Conservation (phyloP, 2,888 invertebrate genomes). For the Papilio gigon region DNA sequence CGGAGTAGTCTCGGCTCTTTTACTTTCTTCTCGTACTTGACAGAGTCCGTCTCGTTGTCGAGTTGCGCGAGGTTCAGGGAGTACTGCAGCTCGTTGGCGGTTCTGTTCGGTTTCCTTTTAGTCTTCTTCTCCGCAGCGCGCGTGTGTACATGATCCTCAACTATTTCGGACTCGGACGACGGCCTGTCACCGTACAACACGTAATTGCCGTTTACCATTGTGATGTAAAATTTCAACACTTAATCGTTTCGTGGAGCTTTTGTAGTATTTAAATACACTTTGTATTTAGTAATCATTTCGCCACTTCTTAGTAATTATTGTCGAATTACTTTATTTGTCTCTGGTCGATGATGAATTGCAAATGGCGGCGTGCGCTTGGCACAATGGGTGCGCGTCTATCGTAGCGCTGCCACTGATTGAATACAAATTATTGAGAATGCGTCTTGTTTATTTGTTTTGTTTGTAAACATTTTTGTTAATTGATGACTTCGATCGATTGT, state of each 20-base stretch:
- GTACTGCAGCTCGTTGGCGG: slow-evolving; percentile 69
- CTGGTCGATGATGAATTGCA: slow-evolving; percentile 25
- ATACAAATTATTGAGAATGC: slow-evolving; percentile 54
- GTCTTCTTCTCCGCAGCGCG: slow-evolving; percentile 67
- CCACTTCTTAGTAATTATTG: slow-evolving; percentile 38
- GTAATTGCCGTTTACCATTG: slow-evolving; percentile 80
- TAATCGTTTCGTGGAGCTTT: slow-evolving; percentile 42
- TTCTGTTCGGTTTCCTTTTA: slow-evolving; percentile 65
- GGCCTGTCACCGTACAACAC: slow-evolving; percentile 74
- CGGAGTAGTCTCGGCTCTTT: slow-evolving; percentile 73
- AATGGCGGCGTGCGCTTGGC: neutral
- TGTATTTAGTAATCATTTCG: slow-evolving; percentile 55
- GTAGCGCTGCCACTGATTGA: slow-evolving; percentile 53
- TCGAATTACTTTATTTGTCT: slow-evolving; percentile 25
- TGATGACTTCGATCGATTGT: slow-evolving; percentile 35
- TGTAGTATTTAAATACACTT: slow-evolving; percentile 47
- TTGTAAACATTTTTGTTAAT: slow-evolving; percentile 29
- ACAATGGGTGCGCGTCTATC: slow-evolving; percentile 30
- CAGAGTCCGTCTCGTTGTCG: slow-evolving; percentile 76
- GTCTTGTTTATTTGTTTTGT: slow-evolving; percentile 71
- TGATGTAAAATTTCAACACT: slow-evolving; percentile 47
- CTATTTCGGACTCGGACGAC: slow-evolving; percentile 72
- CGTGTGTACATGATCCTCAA: slow-evolving; percentile 72
- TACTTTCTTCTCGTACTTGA: slow-evolving; percentile 74
- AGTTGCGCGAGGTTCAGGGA: slow-evolving; percentile 66